Conservation (phyloP, 2,113 vertebrate species). For the Notechis scutatus region DNA sequence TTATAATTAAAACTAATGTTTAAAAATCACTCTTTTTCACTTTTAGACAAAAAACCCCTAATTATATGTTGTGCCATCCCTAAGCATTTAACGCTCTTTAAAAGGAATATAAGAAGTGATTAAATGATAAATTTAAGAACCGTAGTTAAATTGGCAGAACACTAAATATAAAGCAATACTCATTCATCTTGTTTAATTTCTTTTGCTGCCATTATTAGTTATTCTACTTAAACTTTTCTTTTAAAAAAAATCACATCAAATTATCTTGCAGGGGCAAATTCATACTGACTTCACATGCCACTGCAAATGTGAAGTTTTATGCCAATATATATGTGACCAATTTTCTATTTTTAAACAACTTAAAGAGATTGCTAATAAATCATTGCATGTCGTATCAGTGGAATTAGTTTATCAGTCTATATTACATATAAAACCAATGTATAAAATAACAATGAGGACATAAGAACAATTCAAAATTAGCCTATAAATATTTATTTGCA, state of each 20-base stretch:
- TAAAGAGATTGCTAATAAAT: constrained; percentile 31
- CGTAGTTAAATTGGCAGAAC: constrained; percentile 60
- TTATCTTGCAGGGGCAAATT: constrained; percentile 67
- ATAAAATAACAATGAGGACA: constrained; percentile 49
- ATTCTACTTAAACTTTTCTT: constrained; percentile 68
- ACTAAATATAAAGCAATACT: constrained; percentile 63
- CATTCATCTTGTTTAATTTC: constrained; percentile 75
- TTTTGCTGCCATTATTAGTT: constrained; percentile 63
- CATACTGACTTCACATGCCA: constrained; percentile 61
- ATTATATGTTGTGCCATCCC: constrained; percentile 59
- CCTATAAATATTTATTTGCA: constrained; percentile 29
- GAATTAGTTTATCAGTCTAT: neutral
- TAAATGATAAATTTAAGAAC: constrained; percentile 66
- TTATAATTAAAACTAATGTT: constrained; percentile 70
- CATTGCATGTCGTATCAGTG: neutral
- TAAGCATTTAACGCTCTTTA: constrained; percentile 58
- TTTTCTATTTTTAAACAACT: constrained; percentile 56
- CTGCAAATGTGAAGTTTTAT: constrained; percentile 48
- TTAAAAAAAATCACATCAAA: constrained; percentile 51
- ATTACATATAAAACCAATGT: constrained; percentile 17
- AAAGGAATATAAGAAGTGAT: constrained; percentile 63
- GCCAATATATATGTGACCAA: constrained; percentile 14
- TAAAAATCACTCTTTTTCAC: constrained; percentile 57
- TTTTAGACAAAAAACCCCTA: constrained; percentile 53
- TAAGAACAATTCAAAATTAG: constrained; percentile 47